Evolutionary conservation across 2,797 vertebrate species (phyloP).

Genomic region (Varecia variegata): DNA sequence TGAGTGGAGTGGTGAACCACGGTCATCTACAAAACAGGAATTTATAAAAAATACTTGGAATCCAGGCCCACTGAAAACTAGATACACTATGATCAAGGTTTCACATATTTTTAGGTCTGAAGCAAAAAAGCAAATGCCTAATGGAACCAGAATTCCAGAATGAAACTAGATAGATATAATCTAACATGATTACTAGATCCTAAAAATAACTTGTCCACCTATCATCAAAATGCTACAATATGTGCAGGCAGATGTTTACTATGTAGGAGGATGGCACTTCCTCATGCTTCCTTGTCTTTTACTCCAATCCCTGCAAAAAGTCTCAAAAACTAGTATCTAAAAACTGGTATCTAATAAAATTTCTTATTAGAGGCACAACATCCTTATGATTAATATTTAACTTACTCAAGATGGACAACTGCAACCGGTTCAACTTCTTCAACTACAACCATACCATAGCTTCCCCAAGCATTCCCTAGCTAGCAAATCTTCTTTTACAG

Average conservation of each 20-base stretch:
- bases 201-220: conserved; percentile 61
- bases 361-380: background rate
- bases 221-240: conserved; percentile 33
- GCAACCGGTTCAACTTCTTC: conserved; percentile 19
- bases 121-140: background rate
- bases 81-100: background rate
- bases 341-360: background rate
- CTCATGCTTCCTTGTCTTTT: background rate
- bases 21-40: background rate
- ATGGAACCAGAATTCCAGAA: conserved; percentile 44
- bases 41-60: conserved; percentile 22
- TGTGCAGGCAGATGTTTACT: conserved; percentile 52
- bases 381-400: conserved; percentile 27
- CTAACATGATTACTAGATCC: conserved; percentile 35
- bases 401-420: background rate
- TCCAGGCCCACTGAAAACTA: conserved; percentile 33
- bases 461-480: background rate
- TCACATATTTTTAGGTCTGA: conserved; percentile 26
- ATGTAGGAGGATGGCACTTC: background rate
- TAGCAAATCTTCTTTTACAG: conserved; percentile 40
- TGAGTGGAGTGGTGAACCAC: background rate
- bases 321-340: conserved; percentile 1
- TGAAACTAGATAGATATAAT: conserved; percentile 23
- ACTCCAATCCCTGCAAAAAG: conserved; percentile 16
- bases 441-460: background rate